Conservation (phyloP, 1,140 invertebrate genomes). For the Pseudoatta argentina region DNA sequence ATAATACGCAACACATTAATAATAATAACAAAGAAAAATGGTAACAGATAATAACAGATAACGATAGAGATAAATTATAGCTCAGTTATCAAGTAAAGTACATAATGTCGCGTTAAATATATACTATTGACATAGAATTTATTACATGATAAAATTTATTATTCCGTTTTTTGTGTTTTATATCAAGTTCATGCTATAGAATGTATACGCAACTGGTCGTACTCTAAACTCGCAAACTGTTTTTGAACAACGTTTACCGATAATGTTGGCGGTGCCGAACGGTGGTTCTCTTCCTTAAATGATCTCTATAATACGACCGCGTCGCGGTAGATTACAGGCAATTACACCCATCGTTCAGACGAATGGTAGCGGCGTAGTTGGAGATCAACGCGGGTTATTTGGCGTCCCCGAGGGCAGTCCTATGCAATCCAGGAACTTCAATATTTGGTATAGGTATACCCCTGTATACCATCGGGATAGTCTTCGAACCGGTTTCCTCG, state of each 20-base stretch:
- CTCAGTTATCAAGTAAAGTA: not conserved
- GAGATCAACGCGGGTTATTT: constrained; percentile 67
- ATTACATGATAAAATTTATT: not conserved
- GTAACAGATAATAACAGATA: not conserved
- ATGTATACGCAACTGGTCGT: not conserved
- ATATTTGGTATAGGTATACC: constrained; percentile 75
- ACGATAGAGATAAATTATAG: not conserved
- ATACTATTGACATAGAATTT: constrained; percentile 3
- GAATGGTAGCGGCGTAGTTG: constrained; percentile 46
- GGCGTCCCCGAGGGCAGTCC: constrained; percentile 68
- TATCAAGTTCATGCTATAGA: no score
- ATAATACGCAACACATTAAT: not conserved
- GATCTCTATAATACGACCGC: constrained; percentile 43
- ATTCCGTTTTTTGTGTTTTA: not conserved
- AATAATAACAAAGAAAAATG: not conserved
- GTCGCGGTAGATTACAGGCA: constrained; percentile 59
- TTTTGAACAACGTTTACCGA: constrained; percentile 44
- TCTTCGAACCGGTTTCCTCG: constrained; percentile 72
- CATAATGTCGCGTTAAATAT: not conserved
- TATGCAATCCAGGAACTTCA: constrained; percentile 73
- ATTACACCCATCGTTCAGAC: constrained; percentile 47
- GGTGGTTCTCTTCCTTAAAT: not conserved
- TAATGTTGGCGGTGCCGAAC: constrained; percentile 8
- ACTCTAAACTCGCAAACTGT: constrained; percentile 36
- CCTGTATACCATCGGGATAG: constrained; percentile 23